Base-by-base conservation (phyloP, 2,797 vertebrate genomes). In the Hyperoplus immaculatus region DNA sequence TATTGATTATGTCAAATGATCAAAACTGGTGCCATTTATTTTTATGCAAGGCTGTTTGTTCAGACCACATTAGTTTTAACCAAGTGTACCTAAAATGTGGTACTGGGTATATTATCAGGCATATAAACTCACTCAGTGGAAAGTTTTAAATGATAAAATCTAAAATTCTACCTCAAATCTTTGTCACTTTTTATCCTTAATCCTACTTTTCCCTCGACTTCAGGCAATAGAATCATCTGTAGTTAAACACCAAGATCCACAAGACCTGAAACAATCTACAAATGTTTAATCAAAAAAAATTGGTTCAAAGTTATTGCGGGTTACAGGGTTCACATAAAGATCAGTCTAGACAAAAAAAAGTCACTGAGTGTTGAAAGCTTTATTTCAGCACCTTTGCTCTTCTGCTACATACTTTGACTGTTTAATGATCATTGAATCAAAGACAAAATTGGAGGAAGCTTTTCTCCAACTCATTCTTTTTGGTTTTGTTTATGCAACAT, bases 331-430 rank as follows among this genome's bases (percentile, higher is more conserved):
- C 11, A 77, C 15, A 45, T 46, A 74, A 47, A 75, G 8, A 79
- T 21, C 13, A 45, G 15, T 66, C 15, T 10, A 14, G 47, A 78
- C 18, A 43, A 47, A n/a, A 39, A 47, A 21, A 43, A 14, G 6
- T 14, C 1, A 16, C 7, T 21, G 29, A 47, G 18, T 18, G 11
- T 18, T 70, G 13, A 4, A 39, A 45, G 18, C 60, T 89, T 87
- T 85, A 87, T 84, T 91, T 82, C 61, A 7, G 42, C 43, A 50
- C 38, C 29, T 53, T 21, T 41, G 11, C 6, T 55, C 36, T n/a
- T 57, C 63, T 63, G 60, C 61, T 14, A 57, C 47, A 53, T 21
- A 72, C 47, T 64, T 51, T 21, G 13, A 54, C n/a, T 10, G 62
- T 46, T 41, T 14, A 9, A 39, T 14, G 5, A 63, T 51, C 18